Conservation (phyloP, 2,888 invertebrate genomes). For the Aphodius sticticus region DNA sequence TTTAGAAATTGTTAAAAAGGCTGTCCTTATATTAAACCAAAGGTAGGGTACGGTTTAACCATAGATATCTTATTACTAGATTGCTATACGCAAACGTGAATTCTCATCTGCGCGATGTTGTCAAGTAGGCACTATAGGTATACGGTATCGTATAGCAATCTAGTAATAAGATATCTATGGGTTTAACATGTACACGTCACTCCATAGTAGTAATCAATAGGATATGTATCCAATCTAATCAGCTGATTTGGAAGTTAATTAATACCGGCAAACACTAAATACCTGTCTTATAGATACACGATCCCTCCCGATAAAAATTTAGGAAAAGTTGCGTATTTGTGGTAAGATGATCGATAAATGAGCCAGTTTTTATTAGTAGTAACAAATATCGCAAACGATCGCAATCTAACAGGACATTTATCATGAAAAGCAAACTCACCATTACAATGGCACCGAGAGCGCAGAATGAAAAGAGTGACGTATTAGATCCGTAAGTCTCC, state of each 20-base stretch:
- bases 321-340: not conserved
- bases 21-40: too few species aligned
- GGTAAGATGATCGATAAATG: not conserved
- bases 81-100: too few species aligned
- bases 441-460: slow-evolving; percentile 9
- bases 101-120: too few species aligned
- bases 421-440: slow-evolving; percentile 27
- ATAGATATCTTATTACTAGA: too few species aligned
- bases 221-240: not conserved
- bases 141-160: too few species aligned
- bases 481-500: slow-evolving; percentile 25
- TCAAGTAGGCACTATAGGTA: too few species aligned
- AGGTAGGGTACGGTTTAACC: too few species aligned
- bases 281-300: not conserved
- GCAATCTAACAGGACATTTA: not conserved
- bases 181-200: too few species aligned
- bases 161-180: too few species aligned
- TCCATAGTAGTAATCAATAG: not conserved
- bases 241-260: not conserved
- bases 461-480: slow-evolving; percentile 4
- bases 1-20: too few species aligned
- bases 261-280: not conserved
- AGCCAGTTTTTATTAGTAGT: not conserved
- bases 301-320: not conserved
- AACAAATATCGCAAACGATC: not conserved